A percentile compares a stretch with the other conserved stretches of the same genome.
Conservation (phyloP, 2,797 vertebrate genomes). For the Atherinosoma microstoma region DNA sequence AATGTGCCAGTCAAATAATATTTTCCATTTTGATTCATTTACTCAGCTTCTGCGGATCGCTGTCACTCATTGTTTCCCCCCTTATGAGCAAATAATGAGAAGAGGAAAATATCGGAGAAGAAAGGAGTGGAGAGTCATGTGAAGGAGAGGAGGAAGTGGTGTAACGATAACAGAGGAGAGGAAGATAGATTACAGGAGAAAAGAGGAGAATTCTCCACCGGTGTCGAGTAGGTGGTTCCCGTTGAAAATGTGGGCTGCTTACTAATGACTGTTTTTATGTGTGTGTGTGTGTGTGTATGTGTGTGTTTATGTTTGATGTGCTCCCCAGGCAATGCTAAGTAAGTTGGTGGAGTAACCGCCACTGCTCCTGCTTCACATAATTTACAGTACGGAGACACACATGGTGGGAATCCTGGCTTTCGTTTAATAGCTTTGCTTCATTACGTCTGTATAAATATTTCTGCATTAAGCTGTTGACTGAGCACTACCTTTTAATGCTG, state of each 20-base stretch:
- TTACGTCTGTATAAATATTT: conserved; percentile 45
- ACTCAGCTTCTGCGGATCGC: not conserved
- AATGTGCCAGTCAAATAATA: not conserved
- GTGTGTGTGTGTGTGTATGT: conserved; percentile 11
- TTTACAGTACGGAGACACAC: conserved; percentile 44
- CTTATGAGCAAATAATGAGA: not conserved
- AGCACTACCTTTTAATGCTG: conserved; percentile 34
- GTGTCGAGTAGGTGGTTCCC: conserved; percentile 51
- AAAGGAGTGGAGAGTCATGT: not conserved
- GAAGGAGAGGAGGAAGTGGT: not conserved
- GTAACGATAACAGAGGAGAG: not conserved
- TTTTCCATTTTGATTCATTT: not conserved
- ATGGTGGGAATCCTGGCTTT: conserved; percentile 36
- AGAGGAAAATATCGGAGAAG: not conserved
- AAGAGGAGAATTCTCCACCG: conserved; percentile 37
- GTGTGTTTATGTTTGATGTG: conserved; percentile 42
- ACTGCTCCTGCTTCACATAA: conserved; percentile 32
- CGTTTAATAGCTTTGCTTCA: conserved; percentile 29
- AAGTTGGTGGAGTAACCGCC: conserved; percentile 41
- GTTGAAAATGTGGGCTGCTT: conserved; percentile 59
- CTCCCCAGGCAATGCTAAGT: conserved; percentile 59
- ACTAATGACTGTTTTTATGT: conserved; percentile 51
- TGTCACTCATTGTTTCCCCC: conserved; percentile 5
- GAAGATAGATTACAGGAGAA: conserved; percentile 46
- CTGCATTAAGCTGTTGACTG: conserved; percentile 45